Conservation (phyloP, 2,113 vertebrate species). For the Ondatra zibethicus region DNA sequence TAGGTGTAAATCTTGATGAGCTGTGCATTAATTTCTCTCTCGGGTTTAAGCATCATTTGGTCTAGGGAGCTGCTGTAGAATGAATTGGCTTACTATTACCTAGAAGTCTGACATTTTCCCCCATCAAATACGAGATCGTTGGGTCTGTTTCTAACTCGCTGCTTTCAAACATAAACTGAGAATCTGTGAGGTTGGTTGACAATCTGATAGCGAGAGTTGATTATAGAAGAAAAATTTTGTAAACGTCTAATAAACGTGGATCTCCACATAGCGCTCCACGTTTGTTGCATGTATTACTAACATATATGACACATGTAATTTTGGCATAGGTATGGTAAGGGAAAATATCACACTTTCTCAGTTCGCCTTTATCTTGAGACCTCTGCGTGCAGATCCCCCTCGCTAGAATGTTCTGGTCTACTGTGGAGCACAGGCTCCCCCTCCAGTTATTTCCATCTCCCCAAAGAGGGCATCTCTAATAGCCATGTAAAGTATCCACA, state of each 20-base stretch:
- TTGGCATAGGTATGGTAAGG: background rate
- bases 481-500: background rate
- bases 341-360: background rate
- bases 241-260: background rate
- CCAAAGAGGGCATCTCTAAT: background rate
- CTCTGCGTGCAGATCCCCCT: background rate
- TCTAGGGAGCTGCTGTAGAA: conserved; percentile 55
- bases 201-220: background rate
- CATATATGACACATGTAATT: background rate
- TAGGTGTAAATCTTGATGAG: conserved; percentile 82
- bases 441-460: background rate
- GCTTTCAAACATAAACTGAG: conserved; percentile 10
- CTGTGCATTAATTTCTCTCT: conserved; percentile 84
- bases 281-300: background rate
- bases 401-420: background rate
- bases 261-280: background rate
- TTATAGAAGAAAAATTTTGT: background rate
- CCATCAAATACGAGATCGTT: background rate
- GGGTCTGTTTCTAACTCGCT: background rate
- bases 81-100: conserved; percentile 5
- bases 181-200: background rate
- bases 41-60: conserved; percentile 79
- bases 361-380: background rate
- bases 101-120: background rate
- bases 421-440: background rate